Conservation (phyloP, 2,797 vertebrate species). For the Eutrigla gurnardus region DNA sequence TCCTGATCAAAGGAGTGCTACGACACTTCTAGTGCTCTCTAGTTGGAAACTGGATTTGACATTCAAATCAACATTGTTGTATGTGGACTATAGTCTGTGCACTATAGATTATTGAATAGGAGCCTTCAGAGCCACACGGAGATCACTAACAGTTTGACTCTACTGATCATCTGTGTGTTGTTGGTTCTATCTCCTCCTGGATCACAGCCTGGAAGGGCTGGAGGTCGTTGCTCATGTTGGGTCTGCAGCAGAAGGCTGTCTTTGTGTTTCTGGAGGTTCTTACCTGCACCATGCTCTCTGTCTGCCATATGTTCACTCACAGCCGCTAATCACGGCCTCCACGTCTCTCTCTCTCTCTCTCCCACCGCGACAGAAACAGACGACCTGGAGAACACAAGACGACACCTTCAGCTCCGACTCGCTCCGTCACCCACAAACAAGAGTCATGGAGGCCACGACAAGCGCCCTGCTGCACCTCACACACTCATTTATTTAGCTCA, state of each 20-base stretch:
- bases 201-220: no score
- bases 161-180: no score
- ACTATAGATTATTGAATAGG: no score
- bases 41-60: no score
- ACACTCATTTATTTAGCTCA: neutral
- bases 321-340: slow-evolving; percentile 52
- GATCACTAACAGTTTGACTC: no score
- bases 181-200: no score
- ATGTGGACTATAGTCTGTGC: no score
- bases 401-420: slow-evolving; percentile 15
- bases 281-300: slow-evolving; percentile 70
- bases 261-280: slow-evolving; percentile 19
- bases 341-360: slow-evolving; percentile 30
- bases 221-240: no score
- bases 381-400: slow-evolving; percentile 52
- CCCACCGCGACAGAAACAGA: slow-evolving; percentile 34
- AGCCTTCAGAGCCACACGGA: no score
- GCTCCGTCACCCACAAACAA: slow-evolving; percentile 12
- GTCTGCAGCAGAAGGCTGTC: neutral
- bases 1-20: no score
- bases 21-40: no score
- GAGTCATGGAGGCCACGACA: neutral
- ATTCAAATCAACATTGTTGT: no score
- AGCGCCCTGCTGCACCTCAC: neutral
- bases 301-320: slow-evolving; percentile 76